phyloP scores from a whole-genome alignment of 2,888 invertebrate species.

The Synanthedon myopaeformis region DNA sequence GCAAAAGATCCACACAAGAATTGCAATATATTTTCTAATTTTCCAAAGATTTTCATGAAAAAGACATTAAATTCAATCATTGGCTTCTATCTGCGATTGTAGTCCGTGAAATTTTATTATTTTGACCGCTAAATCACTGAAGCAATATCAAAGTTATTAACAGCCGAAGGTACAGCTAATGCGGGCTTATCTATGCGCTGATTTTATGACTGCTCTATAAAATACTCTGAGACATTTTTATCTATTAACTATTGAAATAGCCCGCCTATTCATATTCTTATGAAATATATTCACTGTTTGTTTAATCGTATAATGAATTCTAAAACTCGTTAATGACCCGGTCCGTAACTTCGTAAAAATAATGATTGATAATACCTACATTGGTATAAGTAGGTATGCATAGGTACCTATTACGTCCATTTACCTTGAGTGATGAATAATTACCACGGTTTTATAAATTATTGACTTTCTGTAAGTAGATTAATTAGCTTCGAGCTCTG shows the following conservation, averaged over 20 bases:
- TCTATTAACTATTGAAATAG: conserved; percentile 51
- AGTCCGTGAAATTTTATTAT: conserved; percentile 57
- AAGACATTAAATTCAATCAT: too few relatives aligned
- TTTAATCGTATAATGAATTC: conserved; percentile 43
- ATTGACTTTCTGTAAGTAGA: conserved; percentile 49
- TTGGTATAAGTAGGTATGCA: conserved; percentile 3
- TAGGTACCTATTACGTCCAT: conserved; percentile 40
- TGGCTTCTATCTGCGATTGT: conserved; percentile 24
- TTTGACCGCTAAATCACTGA: conserved; percentile 26
- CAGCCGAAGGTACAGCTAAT: too few relatives aligned
- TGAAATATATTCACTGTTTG: conserved; percentile 48
- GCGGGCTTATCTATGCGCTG: conserved; percentile 29
- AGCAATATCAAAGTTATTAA: conserved; percentile 1
- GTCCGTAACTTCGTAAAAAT: conserved; percentile 45
- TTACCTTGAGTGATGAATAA: conserved; percentile 61
- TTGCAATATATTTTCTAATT: too few relatives aligned
- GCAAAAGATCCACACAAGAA: too few relatives aligned
- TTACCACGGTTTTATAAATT: conserved; percentile 42
- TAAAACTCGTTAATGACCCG: conserved; percentile 45
- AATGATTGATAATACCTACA: conserved; percentile 44
- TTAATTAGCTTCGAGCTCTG: conserved; percentile 40
- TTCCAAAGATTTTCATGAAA: too few relatives aligned
- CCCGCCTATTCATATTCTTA: conserved; percentile 51
- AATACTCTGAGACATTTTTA: conserved; percentile 51
- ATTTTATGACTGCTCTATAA: conserved; percentile 60